Percentiles rank a stretch among this genome's conserved stretches.
These are phyloP conservation scores for Megastigmus dorsalis DNA, from an alignment of 2,888 invertebrate species.

Conservation along the genomic window DNA sequence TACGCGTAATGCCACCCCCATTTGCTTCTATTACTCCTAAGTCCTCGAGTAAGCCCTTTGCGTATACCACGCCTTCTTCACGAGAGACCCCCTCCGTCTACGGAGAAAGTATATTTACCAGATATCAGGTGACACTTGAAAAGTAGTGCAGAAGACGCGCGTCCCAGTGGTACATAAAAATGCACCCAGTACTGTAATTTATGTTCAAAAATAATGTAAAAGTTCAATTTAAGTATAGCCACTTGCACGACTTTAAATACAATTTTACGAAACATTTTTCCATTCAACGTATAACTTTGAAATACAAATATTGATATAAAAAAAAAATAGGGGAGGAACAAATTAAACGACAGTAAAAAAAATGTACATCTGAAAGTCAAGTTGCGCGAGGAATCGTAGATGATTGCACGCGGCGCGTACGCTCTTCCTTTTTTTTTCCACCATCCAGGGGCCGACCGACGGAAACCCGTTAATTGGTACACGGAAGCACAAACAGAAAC, in stretches of 20 bases:
- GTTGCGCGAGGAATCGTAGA: slow-evolving; percentile 23
- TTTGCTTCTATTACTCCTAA: slow-evolving; percentile 71
- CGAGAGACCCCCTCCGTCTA: too few relatives aligned
- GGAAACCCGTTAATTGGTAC: slow-evolving; percentile 69
- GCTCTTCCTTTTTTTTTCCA: neutral
- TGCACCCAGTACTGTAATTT: too few relatives aligned
- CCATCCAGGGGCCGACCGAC: neutral
- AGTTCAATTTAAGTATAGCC: too few relatives aligned
- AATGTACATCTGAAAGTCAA: neutral
- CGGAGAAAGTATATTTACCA: slow-evolving; percentile 63
- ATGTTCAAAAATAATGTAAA: too few relatives aligned
- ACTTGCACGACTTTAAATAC: too few relatives aligned
- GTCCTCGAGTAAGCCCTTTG: slow-evolving; percentile 57
- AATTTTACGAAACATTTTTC: too few relatives aligned
- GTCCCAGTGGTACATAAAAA: too few relatives aligned
- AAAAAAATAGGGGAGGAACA: neutral
- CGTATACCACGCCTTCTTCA: neutral
- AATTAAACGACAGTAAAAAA: neutral
- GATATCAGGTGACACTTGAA: slow-evolving; percentile 61
- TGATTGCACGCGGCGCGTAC: neutral
- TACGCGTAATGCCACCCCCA: slow-evolving; percentile 71
- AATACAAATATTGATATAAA: too few relatives aligned
- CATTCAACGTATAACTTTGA: too few relatives aligned
- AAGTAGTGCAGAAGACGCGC: neutral
- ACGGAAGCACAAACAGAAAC: slow-evolving; percentile 66